phyloP scores from a whole-genome alignment of 2,888 invertebrate genomes.

The Macrophya annulata region DNA sequence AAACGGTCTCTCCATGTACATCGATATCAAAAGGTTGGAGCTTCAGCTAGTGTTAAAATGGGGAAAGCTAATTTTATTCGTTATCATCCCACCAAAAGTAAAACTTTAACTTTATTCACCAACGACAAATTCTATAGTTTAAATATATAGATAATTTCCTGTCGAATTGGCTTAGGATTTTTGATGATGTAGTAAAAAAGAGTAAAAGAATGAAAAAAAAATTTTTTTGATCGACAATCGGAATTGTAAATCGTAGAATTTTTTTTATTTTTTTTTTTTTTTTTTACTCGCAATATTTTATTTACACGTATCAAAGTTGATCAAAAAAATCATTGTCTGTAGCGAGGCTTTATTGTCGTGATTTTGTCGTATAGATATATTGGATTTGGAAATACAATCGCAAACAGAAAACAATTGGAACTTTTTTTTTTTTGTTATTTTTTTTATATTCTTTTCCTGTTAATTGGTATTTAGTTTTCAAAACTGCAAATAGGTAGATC shows the following conservation, averaged over 20 bases:
- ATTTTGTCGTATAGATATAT: background rate
- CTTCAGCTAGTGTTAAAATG: background rate
- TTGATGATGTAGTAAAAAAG: background rate
- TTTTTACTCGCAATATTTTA: background rate
- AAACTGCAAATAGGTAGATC: background rate
- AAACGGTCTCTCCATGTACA: too few relatives aligned
- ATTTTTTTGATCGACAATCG: background rate
- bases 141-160: background rate
- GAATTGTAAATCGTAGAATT: background rate
- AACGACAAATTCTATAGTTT: too few relatives aligned
- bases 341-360: background rate
- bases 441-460: background rate
- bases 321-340: background rate
- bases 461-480: background rate
- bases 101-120: background rate
- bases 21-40: background rate
- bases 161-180: background rate
- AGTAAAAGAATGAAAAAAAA: background rate
- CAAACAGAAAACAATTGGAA: background rate
- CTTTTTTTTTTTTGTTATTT: background rate
- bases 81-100: background rate
- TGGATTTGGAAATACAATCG: slow-evolving; percentile 2
- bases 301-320: slow-evolving; percentile 18
- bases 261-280: background rate
- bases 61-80: background rate